Evolutionary conservation across 1,140 invertebrate genomes (phyloP).

Genomic region (Dendrolimus punctatus): DNA sequence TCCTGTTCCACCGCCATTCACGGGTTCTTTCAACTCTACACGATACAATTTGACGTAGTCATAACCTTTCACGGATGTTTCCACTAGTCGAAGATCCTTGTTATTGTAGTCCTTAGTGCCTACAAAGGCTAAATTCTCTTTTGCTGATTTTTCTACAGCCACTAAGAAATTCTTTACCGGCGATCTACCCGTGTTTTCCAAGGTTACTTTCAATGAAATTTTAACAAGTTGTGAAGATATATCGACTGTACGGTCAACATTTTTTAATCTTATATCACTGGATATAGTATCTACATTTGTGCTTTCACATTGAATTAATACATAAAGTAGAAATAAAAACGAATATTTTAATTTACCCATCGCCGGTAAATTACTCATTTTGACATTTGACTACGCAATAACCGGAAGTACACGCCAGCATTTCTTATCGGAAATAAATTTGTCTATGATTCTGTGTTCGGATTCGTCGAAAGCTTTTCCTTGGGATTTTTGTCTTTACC

Average conservation of each 20-base stretch:
- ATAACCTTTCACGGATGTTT: conserved; percentile 70
- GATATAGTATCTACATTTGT: conserved; percentile 51
- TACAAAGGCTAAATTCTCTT: conserved; percentile 82
- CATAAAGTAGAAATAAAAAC: conserved; percentile 41
- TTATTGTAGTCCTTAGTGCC: conserved; percentile 78
- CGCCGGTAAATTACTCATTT: conserved; percentile 35
- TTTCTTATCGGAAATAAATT: conserved; percentile 15
- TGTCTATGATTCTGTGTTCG: background rate
- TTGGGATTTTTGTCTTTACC: no score
- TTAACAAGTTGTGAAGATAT: conserved; percentile 91
- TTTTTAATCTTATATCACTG: conserved; percentile 80
- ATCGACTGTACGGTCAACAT: conserved; percentile 90
- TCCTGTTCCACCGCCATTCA: conserved; percentile 74
- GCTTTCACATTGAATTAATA: conserved; percentile 29
- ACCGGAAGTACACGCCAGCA: conserved; percentile 63
- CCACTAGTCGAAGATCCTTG: conserved; percentile 74
- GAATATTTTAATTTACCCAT: conserved; percentile 49
- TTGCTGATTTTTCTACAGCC: conserved; percentile 77
- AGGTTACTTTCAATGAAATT: conserved; percentile 82
- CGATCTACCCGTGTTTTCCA: conserved; percentile 86
- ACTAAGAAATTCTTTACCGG: conserved; percentile 81
- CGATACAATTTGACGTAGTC: conserved; percentile 73
- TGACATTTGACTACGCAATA: conserved; percentile 53
- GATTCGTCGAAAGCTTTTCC: no score
- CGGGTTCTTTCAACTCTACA: conserved; percentile 76